These are phyloP conservation scores for Loris lydekkerianus DNA, from an alignment of 2,797 vertebrate species.

Conservation along the genomic window DNA sequence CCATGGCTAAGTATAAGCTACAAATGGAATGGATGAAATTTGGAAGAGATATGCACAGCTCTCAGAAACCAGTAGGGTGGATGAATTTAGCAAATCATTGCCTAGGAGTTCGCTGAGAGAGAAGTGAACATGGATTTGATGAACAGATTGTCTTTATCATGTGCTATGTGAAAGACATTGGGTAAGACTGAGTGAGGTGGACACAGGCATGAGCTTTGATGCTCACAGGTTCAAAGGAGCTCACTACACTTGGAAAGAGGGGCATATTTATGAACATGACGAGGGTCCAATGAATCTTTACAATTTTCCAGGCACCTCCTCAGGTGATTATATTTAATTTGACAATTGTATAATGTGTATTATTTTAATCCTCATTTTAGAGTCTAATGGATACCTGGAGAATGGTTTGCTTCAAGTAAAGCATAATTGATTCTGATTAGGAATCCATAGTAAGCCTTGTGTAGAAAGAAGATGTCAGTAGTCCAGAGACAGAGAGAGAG, in stretches of 20 bases:
- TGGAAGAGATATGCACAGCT: neutral
- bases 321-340: neutral
- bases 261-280: neutral
- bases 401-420: neutral
- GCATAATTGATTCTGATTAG: conserved; percentile 13
- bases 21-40: too few species aligned
- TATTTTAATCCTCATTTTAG: neutral
- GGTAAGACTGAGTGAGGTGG: neutral
- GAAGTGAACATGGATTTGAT: neutral
- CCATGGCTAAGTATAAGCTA: neutral
- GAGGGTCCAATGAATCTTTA: neutral
- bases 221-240: neutral
- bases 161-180: neutral
- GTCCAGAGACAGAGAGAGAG: too few species aligned
- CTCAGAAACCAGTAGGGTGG: too few species aligned
- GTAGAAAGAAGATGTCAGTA: neutral
- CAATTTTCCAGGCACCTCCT: neutral
- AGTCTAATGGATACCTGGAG: neutral
- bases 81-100: neutral
- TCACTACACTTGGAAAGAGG: neutral
- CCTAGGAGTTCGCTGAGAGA: neutral
- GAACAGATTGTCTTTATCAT: accelerated
- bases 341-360: neutral
- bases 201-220: neutral
- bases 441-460: neutral